A percentile compares a stretch with the other conserved stretches of the same genome.
These are phyloP conservation scores for Onychomys leucogaster DNA, from an alignment of 2,797 vertebrate genomes.

Conservation along the genomic window DNA sequence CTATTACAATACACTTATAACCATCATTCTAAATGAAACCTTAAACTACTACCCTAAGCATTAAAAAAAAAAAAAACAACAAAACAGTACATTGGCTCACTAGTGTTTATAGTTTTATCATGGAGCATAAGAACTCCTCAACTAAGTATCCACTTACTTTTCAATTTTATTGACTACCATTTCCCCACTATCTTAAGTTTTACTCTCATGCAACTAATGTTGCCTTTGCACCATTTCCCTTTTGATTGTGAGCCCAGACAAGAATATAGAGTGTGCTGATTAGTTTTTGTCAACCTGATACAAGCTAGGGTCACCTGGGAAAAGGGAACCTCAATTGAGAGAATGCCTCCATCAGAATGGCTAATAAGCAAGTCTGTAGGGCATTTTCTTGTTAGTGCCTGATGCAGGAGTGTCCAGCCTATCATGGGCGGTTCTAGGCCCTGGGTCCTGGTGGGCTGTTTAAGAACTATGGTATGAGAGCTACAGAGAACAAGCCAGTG, in stretches of 20 bases:
- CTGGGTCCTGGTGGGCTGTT: not conserved
- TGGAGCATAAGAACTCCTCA: not conserved
- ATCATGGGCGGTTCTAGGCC: not conserved
- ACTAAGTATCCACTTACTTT: not conserved
- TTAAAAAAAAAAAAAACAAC: not conserved
- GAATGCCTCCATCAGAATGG: not conserved
- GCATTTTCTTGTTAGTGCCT: no score
- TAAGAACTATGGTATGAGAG: not conserved
- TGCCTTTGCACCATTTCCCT: not conserved
- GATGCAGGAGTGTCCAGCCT: no score
- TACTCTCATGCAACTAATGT: not conserved
- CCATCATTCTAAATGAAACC: not conserved
- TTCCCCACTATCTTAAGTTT: not conserved
- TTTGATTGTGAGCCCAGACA: not conserved
- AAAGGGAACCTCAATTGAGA: no score
- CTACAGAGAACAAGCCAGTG: not conserved
- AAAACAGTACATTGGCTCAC: not conserved
- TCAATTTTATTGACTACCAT: not conserved
- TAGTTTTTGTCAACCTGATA: not conserved
- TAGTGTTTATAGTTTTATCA: not conserved
- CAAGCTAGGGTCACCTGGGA: not conserved
- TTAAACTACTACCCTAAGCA: not conserved
- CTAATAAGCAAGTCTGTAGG: no score
- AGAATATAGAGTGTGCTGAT: not conserved
- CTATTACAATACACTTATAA: not conserved